Conservation (phyloP, 2,797 vertebrate genomes). For the Podarcis lilfordi region DNA sequence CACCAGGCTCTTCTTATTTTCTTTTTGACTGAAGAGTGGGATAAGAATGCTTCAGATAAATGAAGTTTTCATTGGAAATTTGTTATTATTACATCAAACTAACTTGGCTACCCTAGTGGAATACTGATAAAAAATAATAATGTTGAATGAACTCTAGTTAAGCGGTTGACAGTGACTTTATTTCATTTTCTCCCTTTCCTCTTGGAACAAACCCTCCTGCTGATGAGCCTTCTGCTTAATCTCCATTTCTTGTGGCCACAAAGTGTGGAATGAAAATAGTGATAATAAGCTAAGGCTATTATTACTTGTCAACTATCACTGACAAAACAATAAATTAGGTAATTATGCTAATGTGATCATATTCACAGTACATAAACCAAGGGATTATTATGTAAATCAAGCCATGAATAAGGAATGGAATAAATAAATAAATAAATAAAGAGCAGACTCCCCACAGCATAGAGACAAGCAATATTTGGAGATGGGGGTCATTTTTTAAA, state of each 20-base stretch:
- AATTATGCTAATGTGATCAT: constrained; percentile 70
- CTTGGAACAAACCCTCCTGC: constrained; percentile 15
- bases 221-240: constrained; percentile 26
- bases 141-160: not conserved
- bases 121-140: not conserved
- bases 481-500: not conserved
- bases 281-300: constrained; percentile 48
- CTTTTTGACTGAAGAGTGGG: too few relatives aligned
- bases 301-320: constrained; percentile 57
- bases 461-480: constrained; percentile 12
- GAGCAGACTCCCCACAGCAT: constrained; percentile 10
- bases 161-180: not conserved
- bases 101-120: too few relatives aligned
- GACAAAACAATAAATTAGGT: constrained; percentile 62
- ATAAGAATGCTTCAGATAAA: too few relatives aligned
- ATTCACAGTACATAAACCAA: constrained; percentile 46
- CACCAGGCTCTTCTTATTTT: too few relatives aligned
- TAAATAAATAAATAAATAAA: constrained; percentile 19
- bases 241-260: constrained; percentile 45
- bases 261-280: constrained; percentile 38
- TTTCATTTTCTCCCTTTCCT: not conserved
- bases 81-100: too few relatives aligned
- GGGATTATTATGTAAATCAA: constrained; percentile 66
- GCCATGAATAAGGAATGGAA: constrained; percentile 32
- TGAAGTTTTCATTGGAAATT: not conserved